Base-by-base conservation (phyloP, 2,888 invertebrate species). In the Automeris io region DNA sequence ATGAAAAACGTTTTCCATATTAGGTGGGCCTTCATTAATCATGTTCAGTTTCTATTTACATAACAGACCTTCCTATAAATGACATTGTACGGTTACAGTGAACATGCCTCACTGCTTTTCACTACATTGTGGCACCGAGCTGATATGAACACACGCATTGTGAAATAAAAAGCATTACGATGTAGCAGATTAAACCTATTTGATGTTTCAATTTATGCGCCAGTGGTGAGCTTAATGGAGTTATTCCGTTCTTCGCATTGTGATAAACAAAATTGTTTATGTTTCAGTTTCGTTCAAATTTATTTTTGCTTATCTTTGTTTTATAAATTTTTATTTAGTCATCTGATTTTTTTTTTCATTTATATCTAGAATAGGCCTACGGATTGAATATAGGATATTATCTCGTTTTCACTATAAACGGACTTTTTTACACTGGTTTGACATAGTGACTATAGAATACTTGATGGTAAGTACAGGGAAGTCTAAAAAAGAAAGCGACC, bases 91-190 rank as follows among this genome's bases (percentile, higher is more conserved):
- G 29, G 13, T 16, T 9, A 3, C 16, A 16, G 21, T 18, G 18
- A 11, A 32, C 11, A 3, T 9, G 18, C 37, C 32, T 32, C 18
- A 37, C 32, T 37, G 29, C 18, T 7, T n/a, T 26, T 29, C 22
- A 2, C 16, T 12, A 29, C 22, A 26, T 24, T n/a, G 23, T 25
- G 26, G 19, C 35, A 37, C 26, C 36, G 32, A 36, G 37, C 21
- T 32, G 26, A 41, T 43, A 39, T 38, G 43, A 42, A 44, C 43
- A 46, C 46, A 53, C 44, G 43, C 47, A 49, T 61, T 64, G 61
- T 63, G 51, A 66, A 69, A 69, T 70, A 73, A 76, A 77, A 74
- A 80, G 79, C 78, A 60, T 69, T 68, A 52, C 57, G 51, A 45
- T 79, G 77, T 75, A 57, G 51, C 54, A 51, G 55, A 60, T 52